phyloP scores from a whole-genome alignment of 2,113 vertebrate genomes.

The Danio rerio region DNA sequence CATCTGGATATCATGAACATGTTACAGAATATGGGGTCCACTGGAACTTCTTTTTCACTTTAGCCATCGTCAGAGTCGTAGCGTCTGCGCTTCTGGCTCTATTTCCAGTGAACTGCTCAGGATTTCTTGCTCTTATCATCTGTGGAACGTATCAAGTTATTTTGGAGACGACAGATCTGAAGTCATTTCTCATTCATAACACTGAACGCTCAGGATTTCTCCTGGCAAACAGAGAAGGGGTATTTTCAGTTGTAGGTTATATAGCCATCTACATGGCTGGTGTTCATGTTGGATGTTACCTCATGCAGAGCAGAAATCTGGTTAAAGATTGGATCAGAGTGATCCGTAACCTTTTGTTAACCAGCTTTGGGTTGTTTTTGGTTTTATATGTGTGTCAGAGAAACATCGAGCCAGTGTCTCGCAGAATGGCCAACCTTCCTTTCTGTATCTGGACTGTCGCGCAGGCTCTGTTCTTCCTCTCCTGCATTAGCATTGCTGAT shows the following conservation, averaged over 20 bases:
- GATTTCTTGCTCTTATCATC: constrained; percentile 79
- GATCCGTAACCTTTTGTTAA: constrained; percentile 66
- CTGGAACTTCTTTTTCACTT: constrained; percentile 98
- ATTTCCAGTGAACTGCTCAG: constrained; percentile 76
- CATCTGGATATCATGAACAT: constrained; percentile 89
- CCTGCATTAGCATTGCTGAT: constrained; percentile 76
- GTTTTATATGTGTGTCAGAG: constrained; percentile 73
- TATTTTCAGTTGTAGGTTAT: constrained; percentile 89
- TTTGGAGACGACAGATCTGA: constrained; percentile 83
- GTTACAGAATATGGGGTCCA: constrained; percentile 92
- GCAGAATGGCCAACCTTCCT: constrained; percentile 88
- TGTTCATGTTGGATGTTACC: constrained; percentile 85
- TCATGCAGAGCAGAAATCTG: constrained; percentile 74
- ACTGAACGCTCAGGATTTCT: constrained; percentile 83
- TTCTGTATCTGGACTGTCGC: constrained; percentile 88
- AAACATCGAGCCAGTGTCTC: constrained; percentile 82
- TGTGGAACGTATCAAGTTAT: constrained; percentile 80
- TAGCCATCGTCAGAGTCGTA: constrained; percentile 83
- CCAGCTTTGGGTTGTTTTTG: constrained; percentile 67
- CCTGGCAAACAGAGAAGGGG: constrained; percentile 90
- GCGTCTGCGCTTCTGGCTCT: constrained; percentile 82
- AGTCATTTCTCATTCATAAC: constrained; percentile 82
- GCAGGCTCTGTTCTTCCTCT: constrained; percentile 82
- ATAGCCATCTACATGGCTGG: constrained; percentile 88
- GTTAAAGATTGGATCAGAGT: constrained; percentile 80